Conservation (phyloP, 2,888 invertebrate species). For the Bimastos eiseni region DNA sequence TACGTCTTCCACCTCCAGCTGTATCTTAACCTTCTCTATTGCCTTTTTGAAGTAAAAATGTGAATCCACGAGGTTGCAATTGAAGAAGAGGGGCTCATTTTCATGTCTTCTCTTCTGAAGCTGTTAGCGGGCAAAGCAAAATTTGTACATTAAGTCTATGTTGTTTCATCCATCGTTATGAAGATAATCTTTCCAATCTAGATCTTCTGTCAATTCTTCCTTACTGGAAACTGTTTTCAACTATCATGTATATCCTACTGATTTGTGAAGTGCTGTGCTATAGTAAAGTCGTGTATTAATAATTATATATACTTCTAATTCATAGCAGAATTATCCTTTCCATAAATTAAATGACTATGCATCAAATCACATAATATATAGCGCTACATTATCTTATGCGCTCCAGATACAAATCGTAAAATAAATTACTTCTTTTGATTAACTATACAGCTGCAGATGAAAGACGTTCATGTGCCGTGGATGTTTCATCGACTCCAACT, state of each 20-base stretch:
- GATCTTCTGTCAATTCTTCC: no score
- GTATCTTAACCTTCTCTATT: no score
- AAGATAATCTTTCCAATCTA: no score
- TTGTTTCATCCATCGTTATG: no score
- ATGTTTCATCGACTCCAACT: not conserved
- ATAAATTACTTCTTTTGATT: not conserved
- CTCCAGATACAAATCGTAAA: no score
- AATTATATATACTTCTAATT: not conserved
- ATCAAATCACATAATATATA: not conserved
- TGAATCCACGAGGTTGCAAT: not conserved
- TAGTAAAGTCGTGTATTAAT: not conserved
- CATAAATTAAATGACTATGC: not conserved
- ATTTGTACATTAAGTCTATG: no score
- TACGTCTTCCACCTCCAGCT: not conserved
- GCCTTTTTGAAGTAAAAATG: not conserved
- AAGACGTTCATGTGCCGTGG: not conserved
- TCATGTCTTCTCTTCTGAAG: no score
- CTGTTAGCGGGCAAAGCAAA: no score
- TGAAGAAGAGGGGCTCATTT: not conserved
- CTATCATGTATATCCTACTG: no score
- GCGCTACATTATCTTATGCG: not conserved
- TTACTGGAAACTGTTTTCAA: no score
- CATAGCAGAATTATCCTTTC: not conserved
- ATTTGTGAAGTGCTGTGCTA: no score
- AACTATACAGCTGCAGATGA: not conserved